Evolutionary conservation across 2,888 invertebrate genomes (phyloP).

Genomic region (Drosophila nigricruria): DNA sequence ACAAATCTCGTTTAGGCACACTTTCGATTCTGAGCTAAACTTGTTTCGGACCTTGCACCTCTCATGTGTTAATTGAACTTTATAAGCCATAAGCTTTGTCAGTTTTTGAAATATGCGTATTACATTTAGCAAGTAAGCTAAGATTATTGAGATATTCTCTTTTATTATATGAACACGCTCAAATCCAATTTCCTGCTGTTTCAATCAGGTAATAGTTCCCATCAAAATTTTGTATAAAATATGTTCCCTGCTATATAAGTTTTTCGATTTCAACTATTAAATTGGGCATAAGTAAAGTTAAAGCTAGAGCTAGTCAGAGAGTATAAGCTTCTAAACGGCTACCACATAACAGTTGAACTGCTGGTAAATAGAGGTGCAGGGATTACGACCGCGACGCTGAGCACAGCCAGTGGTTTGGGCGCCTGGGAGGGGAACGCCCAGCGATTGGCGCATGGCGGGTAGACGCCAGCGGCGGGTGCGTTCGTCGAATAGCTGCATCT

Average conservation of each 20-base stretch:
- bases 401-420: slow-evolving; percentile 52
- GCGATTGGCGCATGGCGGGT: slow-evolving; percentile 53
- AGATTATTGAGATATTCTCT: not conserved
- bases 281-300: not conserved
- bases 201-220: not conserved
- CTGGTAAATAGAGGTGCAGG: slow-evolving; percentile 60
- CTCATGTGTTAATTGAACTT: not conserved
- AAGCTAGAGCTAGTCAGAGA: not conserved
- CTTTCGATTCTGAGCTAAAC: not conserved
- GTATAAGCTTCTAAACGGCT: slow-evolving; percentile 35
- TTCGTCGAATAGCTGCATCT: slow-evolving; percentile 71
- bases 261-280: not conserved
- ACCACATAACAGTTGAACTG: slow-evolving; percentile 77
- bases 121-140: not conserved
- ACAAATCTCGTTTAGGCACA: slow-evolving; percentile 6
- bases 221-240: no score
- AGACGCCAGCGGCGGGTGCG: slow-evolving; percentile 72
- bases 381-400: slow-evolving; percentile 48
- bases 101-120: not conserved
- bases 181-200: not conserved
- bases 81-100: not conserved
- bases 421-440: slow-evolving; percentile 65
- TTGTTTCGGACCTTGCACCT: not conserved
- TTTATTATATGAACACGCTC: not conserved
- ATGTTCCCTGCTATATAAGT: no score